These are phyloP conservation scores for Condylura cristata DNA, from an alignment of 2,113 vertebrate genomes.

Conservation along the genomic window DNA sequence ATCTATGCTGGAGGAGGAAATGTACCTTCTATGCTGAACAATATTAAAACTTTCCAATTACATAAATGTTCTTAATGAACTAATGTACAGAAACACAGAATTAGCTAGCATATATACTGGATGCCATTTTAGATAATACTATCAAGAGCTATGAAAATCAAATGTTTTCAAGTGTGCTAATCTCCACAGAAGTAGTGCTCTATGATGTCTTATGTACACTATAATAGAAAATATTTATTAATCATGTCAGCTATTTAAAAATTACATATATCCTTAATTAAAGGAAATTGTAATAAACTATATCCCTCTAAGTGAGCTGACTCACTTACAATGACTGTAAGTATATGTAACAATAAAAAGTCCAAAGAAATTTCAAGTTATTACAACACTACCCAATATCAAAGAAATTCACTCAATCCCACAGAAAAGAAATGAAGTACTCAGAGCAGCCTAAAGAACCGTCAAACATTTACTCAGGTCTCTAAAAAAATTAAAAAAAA, in stretches of 20 bases:
- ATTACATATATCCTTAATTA: not conserved
- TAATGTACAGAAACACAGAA: not conserved
- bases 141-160: not conserved
- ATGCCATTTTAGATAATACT: not conserved
- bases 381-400: not conserved
- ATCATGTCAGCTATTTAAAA: not conserved
- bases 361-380: not conserved
- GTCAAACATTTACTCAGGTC: not conserved
- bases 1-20: not conserved
- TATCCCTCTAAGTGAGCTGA: conserved; percentile 24
- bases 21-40: not conserved
- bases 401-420: not conserved
- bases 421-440: not conserved
- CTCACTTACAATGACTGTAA: not conserved
- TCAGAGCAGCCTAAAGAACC: not conserved
- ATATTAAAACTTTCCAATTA: not conserved
- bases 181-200: not conserved
- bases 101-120: not conserved
- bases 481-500: not conserved
- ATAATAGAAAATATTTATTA: not conserved
- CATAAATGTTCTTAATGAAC: not conserved
- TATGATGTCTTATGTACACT: not conserved
- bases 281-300: not conserved
- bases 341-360: not conserved
- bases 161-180: not conserved